Percentiles rank a stretch among this genome's conserved stretches.
phyloP scores from a whole-genome alignment of 2,113 vertebrate genomes.

The Saimiri boliviensis region DNA sequence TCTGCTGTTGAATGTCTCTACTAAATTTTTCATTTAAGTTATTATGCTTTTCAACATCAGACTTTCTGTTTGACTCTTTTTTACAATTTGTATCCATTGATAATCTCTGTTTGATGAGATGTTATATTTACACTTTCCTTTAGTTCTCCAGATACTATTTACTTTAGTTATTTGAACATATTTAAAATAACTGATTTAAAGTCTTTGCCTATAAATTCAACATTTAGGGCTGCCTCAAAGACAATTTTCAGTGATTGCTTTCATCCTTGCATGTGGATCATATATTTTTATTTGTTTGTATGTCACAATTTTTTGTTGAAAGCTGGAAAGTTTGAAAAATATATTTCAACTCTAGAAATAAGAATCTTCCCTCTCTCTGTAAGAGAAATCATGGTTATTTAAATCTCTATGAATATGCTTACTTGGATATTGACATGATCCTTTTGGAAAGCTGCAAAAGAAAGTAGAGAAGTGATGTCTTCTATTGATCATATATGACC shows the following conservation, averaged over 20 bases:
- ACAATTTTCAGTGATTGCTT: not conserved
- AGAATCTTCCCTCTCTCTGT: not conserved
- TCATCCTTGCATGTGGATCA: not conserved
- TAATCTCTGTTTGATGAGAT: not conserved
- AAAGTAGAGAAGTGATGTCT: not conserved
- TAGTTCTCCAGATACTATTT: not conserved
- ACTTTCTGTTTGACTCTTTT: not conserved
- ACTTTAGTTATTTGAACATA: not conserved
- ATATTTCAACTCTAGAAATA: not conserved
- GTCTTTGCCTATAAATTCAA: not conserved
- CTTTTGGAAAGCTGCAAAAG: not conserved
- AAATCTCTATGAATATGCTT: not conserved
- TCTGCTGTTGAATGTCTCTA: not conserved
- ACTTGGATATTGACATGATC: not conserved
- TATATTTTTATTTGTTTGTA: not conserved
- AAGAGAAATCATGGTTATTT: not conserved
- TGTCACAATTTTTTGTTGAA: not conserved
- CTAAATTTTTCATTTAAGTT: not conserved
- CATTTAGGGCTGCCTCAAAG: not conserved
- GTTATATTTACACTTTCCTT: not conserved
- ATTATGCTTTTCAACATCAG: not conserved
- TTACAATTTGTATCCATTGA: not conserved
- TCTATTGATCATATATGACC: not conserved
- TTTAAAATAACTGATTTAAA: slow-evolving; percentile 8
- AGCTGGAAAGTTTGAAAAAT: not conserved